Conservation (phyloP, 2,113 vertebrate genomes). For the Cyphomyrus discorhynchus region DNA sequence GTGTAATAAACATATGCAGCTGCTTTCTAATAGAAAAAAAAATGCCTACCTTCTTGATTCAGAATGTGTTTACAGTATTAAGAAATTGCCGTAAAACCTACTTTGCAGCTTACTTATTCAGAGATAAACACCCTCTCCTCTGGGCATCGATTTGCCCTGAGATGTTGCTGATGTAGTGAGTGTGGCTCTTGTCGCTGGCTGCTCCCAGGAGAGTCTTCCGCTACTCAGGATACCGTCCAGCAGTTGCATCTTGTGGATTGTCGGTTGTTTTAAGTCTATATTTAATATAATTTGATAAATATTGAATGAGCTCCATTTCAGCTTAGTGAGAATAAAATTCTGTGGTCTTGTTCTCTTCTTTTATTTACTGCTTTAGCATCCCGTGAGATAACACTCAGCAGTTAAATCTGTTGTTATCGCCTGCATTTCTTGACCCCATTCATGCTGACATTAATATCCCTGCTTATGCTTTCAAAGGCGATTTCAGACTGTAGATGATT, state of each 20-base stretch:
- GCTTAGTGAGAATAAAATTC: conserved; percentile 44
- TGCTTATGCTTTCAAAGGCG: conserved; percentile 31
- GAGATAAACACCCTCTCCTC: conserved; percentile 30
- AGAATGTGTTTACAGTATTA: conserved; percentile 22
- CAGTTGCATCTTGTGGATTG: not conserved
- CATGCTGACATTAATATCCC: conserved; percentile 16
- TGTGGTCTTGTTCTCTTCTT: conserved; percentile 25
- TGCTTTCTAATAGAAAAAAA: not conserved
- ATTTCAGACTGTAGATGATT: conserved; percentile 45
- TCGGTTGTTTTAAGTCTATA: conserved; percentile 11
- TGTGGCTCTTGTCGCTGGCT: not conserved
- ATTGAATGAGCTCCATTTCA: conserved; percentile 25
- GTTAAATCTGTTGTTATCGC: conserved; percentile 37
- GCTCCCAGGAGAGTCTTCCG: conserved; percentile 22
- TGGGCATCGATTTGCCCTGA: conserved; percentile 31
- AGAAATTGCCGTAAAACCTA: conserved; percentile 42
- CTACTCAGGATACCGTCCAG: conserved; percentile 16
- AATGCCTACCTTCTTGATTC: conserved; percentile 7
- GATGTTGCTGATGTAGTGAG: conserved; percentile 28
- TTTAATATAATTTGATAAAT: conserved; percentile 23
- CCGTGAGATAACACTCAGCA: conserved; percentile 44
- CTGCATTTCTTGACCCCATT: conserved; percentile 28
- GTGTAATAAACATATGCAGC: not conserved
- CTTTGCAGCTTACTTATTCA: conserved; percentile 30
- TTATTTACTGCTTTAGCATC: conserved; percentile 39